These are phyloP conservation scores for Incurvaria masculella DNA, from an alignment of 2,888 invertebrate species.

Conservation along the genomic window DNA sequence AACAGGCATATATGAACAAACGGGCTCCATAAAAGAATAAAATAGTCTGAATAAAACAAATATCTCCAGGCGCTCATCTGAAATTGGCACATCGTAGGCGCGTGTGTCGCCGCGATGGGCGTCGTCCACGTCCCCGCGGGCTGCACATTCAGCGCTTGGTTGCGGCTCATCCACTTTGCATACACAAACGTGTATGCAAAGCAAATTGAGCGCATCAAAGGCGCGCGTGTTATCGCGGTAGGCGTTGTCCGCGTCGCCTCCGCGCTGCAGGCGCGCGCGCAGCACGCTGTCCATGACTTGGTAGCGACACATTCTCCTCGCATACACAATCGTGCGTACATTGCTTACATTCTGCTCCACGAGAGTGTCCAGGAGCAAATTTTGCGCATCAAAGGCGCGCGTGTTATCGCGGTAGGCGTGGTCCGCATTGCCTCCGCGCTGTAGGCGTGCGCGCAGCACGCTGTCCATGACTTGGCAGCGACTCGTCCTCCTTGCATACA, in stretches of 20 bases:
- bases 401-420: conserved; percentile 40
- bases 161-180: not conserved
- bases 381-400: conserved; percentile 22
- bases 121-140: not conserved
- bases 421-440: conserved; percentile 35
- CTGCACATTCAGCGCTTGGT: not conserved
- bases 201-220: not conserved
- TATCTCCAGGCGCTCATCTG: too few relatives aligned
- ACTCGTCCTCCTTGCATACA: not conserved
- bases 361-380: conserved; percentile 27
- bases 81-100: not conserved
- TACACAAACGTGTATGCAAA: not conserved
- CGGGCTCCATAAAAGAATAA: too few relatives aligned
- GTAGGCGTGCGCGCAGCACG: conserved; percentile 15
- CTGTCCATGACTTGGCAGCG: not conserved
- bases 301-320: not conserved
- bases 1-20: too few relatives aligned
- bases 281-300: not conserved
- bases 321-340: not conserved
- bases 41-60: too few relatives aligned
- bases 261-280: not conserved
- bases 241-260: not conserved
- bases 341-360: conserved; percentile 36
- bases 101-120: too few relatives aligned
- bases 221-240: not conserved